These are phyloP conservation scores for Philereme transversata DNA, from an alignment of 2,888 invertebrate genomes.

Conservation along the genomic window DNA sequence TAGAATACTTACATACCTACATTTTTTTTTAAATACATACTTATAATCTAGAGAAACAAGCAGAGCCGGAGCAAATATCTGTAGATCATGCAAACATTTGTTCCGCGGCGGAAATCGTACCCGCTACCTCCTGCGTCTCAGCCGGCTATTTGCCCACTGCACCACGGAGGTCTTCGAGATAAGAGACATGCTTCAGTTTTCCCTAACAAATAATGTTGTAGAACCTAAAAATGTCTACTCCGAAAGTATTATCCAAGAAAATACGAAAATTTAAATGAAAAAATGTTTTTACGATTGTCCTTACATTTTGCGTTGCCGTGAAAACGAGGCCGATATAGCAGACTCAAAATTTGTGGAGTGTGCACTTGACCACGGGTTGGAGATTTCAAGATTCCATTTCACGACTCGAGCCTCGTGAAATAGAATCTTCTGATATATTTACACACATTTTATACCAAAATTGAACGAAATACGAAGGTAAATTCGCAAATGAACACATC, in stretches of 20 bases:
- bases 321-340: conserved; percentile 46
- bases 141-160: no score
- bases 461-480: conserved; percentile 32
- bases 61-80: no score
- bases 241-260: conserved; percentile 7
- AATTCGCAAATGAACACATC: conserved; percentile 35
- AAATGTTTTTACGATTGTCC: conserved; percentile 27
- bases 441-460: conserved; percentile 37
- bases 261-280: conserved; percentile 25
- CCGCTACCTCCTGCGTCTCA: no score
- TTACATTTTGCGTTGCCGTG: conserved; percentile 42
- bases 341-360: conserved; percentile 48
- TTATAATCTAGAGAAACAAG: no score
- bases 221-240: background rate
- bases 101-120: no score
- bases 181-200: background rate
- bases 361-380: conserved; percentile 43
- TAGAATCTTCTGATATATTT: conserved; percentile 38
- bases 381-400: conserved; percentile 45
- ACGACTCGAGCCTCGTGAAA: conserved; percentile 29
- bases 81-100: no score
- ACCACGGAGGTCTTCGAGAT: no score
- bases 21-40: no score
- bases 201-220: background rate
- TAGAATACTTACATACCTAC: no score